Evolutionary conservation across 2,888 invertebrate species (phyloP).

Genomic region (Aleiodes leptofemur): DNA sequence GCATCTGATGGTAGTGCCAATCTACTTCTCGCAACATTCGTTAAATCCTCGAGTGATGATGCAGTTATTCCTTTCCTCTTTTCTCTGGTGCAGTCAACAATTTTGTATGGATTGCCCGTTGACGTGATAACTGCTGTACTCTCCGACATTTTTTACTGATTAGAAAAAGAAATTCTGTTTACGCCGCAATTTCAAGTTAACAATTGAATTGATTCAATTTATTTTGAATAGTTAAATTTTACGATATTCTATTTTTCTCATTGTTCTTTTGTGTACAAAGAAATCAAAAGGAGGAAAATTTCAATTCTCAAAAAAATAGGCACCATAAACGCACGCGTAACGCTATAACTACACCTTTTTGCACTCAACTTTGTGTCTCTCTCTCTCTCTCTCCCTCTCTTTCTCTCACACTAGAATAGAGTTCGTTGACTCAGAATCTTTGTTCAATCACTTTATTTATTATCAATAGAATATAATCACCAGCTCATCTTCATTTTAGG

Average conservation of each 20-base stretch:
- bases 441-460: conserved; percentile 30
- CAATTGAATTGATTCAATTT: background rate
- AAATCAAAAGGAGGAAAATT: background rate
- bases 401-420: no score
- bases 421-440: conserved; percentile 4
- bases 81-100: conserved; percentile 87
- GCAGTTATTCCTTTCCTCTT: conserved; percentile 90
- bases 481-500: conserved; percentile 44
- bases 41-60: conserved; percentile 85
- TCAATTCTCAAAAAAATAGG: conserved; percentile 4
- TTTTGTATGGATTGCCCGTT: conserved; percentile 84
- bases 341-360: background rate
- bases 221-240: no score
- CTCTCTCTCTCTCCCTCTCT: no score
- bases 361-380: background rate
- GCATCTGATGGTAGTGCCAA: conserved; percentile 80
- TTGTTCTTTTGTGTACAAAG: conserved; percentile 31
- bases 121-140: conserved; percentile 61
- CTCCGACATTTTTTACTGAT: conserved; percentile 55
- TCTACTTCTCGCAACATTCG: conserved; percentile 85
- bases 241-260: background rate
- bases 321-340: conserved; percentile 20
- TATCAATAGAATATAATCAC: background rate
- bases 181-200: background rate
- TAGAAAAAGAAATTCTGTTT: background rate